Percentiles rank a stretch among this genome's conserved stretches.
Conservation (phyloP, 2,888 invertebrate genomes). For the Dione vanillae region DNA sequence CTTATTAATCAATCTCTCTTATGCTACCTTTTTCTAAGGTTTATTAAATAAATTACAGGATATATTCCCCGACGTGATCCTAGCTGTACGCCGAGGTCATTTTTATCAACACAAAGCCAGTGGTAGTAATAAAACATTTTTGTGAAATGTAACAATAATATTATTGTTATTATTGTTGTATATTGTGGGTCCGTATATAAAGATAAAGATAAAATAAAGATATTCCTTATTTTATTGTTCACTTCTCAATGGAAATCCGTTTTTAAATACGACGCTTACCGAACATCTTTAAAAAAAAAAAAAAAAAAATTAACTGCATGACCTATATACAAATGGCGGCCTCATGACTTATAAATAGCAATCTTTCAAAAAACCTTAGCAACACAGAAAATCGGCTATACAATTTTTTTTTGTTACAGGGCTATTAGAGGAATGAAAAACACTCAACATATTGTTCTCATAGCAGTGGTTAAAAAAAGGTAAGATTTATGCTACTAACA, state of each 20-base stretch:
- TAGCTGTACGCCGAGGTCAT: slow-evolving; percentile 5
- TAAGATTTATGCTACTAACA: slow-evolving; percentile 66
- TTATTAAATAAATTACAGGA: slow-evolving; percentile 13
- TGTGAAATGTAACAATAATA: background rate
- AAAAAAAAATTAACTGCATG: too few relatives aligned
- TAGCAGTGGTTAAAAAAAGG: slow-evolving; percentile 95
- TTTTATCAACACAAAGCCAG: slow-evolving; percentile 21
- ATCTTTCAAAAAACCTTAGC: too few relatives aligned
- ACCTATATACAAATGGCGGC: too few relatives aligned
- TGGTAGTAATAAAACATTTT: background rate
- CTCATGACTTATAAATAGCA: too few relatives aligned
- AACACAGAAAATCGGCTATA: too few relatives aligned
- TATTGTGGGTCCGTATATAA: too few relatives aligned
- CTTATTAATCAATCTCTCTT: background rate
- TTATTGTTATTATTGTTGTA: too few relatives aligned
- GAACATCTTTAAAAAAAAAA: too few relatives aligned
- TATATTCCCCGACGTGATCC: slow-evolving; percentile 7
- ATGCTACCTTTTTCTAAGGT: background rate
- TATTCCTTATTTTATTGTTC: too few relatives aligned
- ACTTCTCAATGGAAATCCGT: too few relatives aligned
- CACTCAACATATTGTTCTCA: slow-evolving; percentile 90
- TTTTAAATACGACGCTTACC: too few relatives aligned
- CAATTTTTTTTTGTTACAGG: slow-evolving; percentile 80
- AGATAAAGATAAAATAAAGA: too few relatives aligned
- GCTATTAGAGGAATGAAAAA: slow-evolving; percentile 90